Percentiles rank a stretch among this genome's conserved stretches.
Conservation (phyloP, 2,888 invertebrate species). For the Xanthia icteritia region DNA sequence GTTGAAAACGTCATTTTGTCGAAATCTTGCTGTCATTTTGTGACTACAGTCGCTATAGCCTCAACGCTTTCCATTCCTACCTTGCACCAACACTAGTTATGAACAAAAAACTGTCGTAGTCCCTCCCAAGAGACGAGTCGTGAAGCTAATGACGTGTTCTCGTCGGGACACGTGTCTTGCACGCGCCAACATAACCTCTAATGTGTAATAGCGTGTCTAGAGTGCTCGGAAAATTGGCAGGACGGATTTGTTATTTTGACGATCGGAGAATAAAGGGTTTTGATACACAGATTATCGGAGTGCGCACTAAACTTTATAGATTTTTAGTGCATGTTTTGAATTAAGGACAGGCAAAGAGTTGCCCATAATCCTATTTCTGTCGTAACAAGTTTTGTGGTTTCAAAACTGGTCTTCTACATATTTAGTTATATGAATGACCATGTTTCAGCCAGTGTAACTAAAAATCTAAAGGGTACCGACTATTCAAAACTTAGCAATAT, state of each 20-base stretch:
- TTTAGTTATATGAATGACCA: no score
- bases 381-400: no score
- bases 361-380: no score
- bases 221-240: constrained; percentile 66
- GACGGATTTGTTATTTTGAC: constrained; percentile 52
- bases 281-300: not conserved
- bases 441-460: no score
- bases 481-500: no score
- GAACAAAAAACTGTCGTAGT: constrained; percentile 73
- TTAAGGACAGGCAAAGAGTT: no score
- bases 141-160: constrained; percentile 87
- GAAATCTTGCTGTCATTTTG: not conserved
- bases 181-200: constrained; percentile 83
- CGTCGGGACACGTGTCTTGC: constrained; percentile 82
- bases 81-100: constrained; percentile 47
- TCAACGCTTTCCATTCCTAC: not conserved
- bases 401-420: no score
- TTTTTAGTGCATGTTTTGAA: not conserved
- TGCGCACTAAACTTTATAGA: not conserved
- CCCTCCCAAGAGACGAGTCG: constrained; percentile 80
- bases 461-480: no score
- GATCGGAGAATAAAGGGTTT: constrained; percentile 54
- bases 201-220: constrained; percentile 69
- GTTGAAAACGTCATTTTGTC: no score
- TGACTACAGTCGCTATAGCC: not conserved